Conservation (phyloP, 2,113 vertebrate species). For the Crotophaga sulcirostris region DNA sequence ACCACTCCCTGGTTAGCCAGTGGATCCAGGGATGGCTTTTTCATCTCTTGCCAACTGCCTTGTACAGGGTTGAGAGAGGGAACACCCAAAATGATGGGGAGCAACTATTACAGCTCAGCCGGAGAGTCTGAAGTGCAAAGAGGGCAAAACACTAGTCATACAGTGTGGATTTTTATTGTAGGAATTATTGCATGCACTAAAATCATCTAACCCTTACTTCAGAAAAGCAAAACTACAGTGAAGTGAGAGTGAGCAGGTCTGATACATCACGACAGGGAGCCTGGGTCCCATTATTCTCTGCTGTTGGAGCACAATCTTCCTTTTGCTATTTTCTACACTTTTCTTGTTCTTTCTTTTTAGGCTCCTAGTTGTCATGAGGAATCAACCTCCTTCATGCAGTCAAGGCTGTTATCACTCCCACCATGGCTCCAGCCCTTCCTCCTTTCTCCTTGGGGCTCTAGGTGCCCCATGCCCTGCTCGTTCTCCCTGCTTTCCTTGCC, state of each 20-base stretch:
- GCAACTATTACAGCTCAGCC: neutral
- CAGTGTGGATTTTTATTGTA: neutral
- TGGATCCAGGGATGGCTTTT: neutral
- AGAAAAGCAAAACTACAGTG: neutral
- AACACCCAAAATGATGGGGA: neutral
- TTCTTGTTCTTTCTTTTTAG: neutral
- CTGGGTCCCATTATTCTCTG: neutral
- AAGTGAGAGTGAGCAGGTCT: neutral
- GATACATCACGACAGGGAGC: neutral
- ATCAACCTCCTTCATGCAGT: neutral
- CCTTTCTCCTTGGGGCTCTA: neutral
- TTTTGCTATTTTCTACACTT: neutral
- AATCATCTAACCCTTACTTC: neutral
- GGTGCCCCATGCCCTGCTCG: neutral
- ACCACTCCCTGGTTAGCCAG: fast-evolving
- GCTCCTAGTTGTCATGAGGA: neutral
- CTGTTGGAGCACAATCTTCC: neutral
- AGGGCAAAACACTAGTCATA: neutral
- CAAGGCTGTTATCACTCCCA: neutral
- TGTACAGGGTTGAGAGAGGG: neutral
- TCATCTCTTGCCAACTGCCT: neutral
- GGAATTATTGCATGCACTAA: neutral
- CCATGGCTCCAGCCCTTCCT: neutral
- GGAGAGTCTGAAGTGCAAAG: neutral
- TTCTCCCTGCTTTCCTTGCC: neutral